Evolutionary conservation across 2,888 invertebrate species (phyloP).

Genomic region (Neelides folsomi): DNA sequence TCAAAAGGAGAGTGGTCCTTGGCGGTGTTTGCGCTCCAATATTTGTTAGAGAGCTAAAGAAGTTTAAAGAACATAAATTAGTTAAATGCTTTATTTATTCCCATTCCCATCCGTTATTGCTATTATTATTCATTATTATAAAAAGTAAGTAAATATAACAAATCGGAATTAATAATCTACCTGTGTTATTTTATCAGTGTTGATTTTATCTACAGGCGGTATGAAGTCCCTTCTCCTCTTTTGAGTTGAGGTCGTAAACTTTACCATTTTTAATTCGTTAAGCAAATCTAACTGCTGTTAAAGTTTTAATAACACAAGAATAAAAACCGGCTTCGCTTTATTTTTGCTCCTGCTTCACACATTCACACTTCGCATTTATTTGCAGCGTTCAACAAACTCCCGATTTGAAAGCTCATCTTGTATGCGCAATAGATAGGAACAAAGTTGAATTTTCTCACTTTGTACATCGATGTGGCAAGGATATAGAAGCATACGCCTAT

Average conservation of each 20-base stretch:
- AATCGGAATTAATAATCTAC: conserved; percentile 46
- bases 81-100: not conserved
- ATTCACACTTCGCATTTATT: no score
- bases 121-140: not conserved
- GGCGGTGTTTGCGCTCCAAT: conserved; percentile 79
- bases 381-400: no score
- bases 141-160: not conserved
- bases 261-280: conserved; percentile 23
- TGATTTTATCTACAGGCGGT: conserved; percentile 79
- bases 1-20: conserved; percentile 59
- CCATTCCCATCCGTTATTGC: no score
- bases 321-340: not conserved
- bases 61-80: no score
- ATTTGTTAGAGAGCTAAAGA: conserved; percentile 70
- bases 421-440: no score
- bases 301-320: not conserved
- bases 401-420: no score
- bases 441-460: no score
- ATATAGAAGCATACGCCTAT: no score
- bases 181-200: conserved; percentile 76
- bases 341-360: no score
- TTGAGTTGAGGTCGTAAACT: conserved; percentile 25
- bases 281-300: not conserved
- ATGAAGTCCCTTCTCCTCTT: conserved; percentile 24
- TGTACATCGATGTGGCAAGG: no score